Evolutionary conservation across 2,888 invertebrate genomes (phyloP).

Genomic region (Amorpha juglandis): DNA sequence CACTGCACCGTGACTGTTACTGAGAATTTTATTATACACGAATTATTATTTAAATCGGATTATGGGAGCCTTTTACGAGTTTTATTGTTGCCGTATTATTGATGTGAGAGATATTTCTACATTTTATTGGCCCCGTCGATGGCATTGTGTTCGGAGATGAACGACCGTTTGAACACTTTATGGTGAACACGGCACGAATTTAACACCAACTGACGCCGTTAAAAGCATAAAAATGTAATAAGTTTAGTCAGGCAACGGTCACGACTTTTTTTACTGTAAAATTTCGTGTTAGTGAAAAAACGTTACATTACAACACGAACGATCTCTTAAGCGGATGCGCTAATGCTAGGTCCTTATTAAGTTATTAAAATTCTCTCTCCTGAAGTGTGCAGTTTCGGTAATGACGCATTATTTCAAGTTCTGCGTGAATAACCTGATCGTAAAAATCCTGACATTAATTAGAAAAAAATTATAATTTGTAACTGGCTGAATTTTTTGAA

Average conservation of each 20-base stretch:
- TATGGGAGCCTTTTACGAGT: slow-evolving; percentile 51
- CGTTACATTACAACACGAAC: not conserved
- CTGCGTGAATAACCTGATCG: too few species aligned
- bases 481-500: too few species aligned
- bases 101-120: slow-evolving; percentile 21
- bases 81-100: slow-evolving; percentile 44
- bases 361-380: too few species aligned
- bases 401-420: too few species aligned
- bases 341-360: not conserved
- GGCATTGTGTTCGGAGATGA: slow-evolving; percentile 22
- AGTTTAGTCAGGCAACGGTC: slow-evolving; percentile 14
- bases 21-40: slow-evolving; percentile 56
- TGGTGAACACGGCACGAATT: slow-evolving; percentile 12
- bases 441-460: too few species aligned
- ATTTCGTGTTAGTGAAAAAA: not conserved
- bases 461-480: too few species aligned
- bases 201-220: slow-evolving; percentile 16
- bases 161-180: slow-evolving; percentile 19
- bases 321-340: not conserved
- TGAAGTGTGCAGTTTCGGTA: too few species aligned
- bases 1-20: slow-evolving; percentile 51
- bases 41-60: slow-evolving; percentile 63
- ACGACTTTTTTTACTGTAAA: slow-evolving; percentile 5
- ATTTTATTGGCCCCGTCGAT: slow-evolving; percentile 12
- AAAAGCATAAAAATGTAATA: slow-evolving; percentile 20